phyloP scores from a whole-genome alignment of 2,888 invertebrate species.

The Pristionchus fissidentatus region DNA sequence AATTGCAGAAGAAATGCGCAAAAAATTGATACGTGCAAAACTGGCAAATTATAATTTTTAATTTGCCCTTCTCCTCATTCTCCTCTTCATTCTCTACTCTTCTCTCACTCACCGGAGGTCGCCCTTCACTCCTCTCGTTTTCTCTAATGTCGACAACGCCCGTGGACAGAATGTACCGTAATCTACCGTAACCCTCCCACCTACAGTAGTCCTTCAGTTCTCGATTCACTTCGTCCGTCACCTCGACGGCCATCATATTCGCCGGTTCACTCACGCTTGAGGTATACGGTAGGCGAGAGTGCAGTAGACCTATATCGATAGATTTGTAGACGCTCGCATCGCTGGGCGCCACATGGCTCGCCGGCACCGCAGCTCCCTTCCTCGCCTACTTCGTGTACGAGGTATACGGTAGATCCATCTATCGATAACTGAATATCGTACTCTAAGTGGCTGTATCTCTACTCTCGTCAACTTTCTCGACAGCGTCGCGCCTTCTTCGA shows the following conservation, averaged over 20 bases:
- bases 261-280: constrained; percentile 7
- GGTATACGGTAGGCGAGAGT: constrained; percentile 17
- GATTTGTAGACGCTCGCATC: not conserved
- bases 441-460: constrained; percentile 62
- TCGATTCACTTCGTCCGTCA: constrained; percentile 33
- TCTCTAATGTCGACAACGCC: constrained; percentile 9
- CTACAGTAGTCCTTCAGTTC: constrained; percentile 42
- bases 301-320: constrained; percentile 12
- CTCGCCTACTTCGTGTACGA: constrained; percentile 31
- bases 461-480: constrained; percentile 60
- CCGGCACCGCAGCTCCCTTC: constrained; percentile 1
- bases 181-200: not conserved
- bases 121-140: constrained; percentile 22
- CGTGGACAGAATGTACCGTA: constrained; percentile 18
- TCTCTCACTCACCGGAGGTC: constrained; percentile 35
- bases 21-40: not conserved
- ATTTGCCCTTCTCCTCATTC: not conserved
- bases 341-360: constrained; percentile 14
- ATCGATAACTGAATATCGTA: not conserved
- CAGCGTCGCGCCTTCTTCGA: constrained; percentile 65
- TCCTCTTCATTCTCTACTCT: constrained; percentile 27
- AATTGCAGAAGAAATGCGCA: not conserved
- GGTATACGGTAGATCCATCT: constrained; percentile 34
- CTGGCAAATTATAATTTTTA: not conserved
- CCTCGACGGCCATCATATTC: constrained; percentile 22